Evolutionary conservation across 2,797 vertebrate species (phyloP).

Genomic region (Sebastes flavidus): DNA sequence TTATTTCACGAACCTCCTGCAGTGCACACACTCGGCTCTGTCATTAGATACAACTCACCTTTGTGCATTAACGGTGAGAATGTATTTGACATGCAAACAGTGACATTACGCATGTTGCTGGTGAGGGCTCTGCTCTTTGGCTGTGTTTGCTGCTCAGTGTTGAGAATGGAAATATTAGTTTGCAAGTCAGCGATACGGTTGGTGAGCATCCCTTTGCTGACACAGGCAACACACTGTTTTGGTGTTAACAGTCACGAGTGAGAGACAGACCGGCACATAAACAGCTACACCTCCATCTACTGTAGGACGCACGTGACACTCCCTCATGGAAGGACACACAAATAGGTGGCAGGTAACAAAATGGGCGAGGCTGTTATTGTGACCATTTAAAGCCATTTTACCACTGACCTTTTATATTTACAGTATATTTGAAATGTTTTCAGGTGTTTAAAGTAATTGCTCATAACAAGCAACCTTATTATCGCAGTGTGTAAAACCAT

Average conservation of each 20-base stretch:
- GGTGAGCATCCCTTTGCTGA: slow-evolving; percentile 53
- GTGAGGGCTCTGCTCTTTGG: slow-evolving; percentile 9
- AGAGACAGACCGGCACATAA: slow-evolving; percentile 25
- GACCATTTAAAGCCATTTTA: neutral
- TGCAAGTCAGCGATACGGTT: slow-evolving; percentile 42
- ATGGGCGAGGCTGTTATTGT: neutral
- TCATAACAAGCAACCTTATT: neutral
- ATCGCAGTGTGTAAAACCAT: neutral
- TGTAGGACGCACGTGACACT: slow-evolving; percentile 1
- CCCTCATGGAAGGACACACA: neutral
- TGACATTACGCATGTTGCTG: slow-evolving; percentile 32
- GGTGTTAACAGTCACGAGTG: slow-evolving; percentile 43
- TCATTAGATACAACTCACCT: slow-evolving; percentile 12
- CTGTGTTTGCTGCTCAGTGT: slow-evolving; percentile 36
- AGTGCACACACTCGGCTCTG: neutral
- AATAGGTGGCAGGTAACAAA: neutral
- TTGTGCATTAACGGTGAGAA: neutral
- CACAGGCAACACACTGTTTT: slow-evolving; percentile 52
- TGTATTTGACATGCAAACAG: slow-evolving; percentile 36
- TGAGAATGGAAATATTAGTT: slow-evolving; percentile 62
- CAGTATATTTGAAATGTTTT: neutral
- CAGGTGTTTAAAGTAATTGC: neutral
- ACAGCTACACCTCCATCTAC: slow-evolving; percentile 34
- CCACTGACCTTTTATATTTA: neutral
- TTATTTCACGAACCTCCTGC: neutral